These are phyloP conservation scores for Entomobrya proxima DNA, from an alignment of 2,888 invertebrate species.

Conservation along the genomic window DNA sequence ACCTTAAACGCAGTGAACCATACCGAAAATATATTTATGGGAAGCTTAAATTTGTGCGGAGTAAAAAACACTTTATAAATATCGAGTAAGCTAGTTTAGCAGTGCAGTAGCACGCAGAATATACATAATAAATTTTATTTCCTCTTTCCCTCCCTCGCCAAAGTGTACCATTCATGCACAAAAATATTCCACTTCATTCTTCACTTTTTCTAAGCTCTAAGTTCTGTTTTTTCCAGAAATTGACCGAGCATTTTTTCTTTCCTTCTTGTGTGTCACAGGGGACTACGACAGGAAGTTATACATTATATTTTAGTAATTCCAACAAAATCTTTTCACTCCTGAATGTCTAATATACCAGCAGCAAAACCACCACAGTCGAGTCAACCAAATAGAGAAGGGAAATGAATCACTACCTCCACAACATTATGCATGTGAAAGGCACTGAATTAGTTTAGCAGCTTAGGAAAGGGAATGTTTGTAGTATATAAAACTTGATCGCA, in stretches of 20 bases:
- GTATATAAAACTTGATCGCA: too few species aligned
- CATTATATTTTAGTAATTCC: neutral
- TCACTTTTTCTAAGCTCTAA: slow-evolving; percentile 1
- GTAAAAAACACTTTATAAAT: neutral
- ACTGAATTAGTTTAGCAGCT: neutral
- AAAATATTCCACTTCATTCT: slow-evolving; percentile 27
- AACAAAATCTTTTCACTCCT: neutral
- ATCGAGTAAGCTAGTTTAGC: neutral
- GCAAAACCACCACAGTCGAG: too few species aligned
- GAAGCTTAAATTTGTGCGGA: slow-evolving; percentile 16
- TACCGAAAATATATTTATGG: slow-evolving; percentile 44
- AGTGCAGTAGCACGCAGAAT: too few species aligned
- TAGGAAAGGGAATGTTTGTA: neutral
- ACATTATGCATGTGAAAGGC: neutral
- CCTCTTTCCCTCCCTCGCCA: neutral
- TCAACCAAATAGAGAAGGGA: too few species aligned
- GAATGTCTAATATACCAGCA: neutral
- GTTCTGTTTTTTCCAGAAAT: slow-evolving; percentile 9
- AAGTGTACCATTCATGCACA: neutral
- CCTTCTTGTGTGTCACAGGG: slow-evolving; percentile 5
- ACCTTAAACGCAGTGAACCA: slow-evolving; percentile 58
- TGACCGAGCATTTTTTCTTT: slow-evolving; percentile 20
- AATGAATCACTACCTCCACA: neutral
- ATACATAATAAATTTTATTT: slow-evolving; percentile 16
- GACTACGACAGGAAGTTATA: neutral